A percentile compares a stretch with the other conserved stretches of the same genome.
Evolutionary conservation across 2,797 vertebrate genomes (phyloP).

Genomic region (Eulemur coronatus): DNA sequence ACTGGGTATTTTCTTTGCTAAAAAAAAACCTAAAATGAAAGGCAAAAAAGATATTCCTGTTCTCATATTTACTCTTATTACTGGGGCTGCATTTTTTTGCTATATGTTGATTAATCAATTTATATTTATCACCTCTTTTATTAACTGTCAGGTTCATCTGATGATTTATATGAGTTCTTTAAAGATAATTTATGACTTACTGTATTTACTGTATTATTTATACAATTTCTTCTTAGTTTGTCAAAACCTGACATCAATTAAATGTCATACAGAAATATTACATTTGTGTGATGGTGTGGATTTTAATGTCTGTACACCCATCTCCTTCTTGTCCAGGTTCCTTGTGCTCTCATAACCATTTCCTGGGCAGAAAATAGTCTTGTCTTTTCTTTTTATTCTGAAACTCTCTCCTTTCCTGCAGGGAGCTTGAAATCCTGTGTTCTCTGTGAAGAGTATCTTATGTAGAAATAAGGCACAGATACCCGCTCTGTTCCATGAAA

Average conservation of each 20-base stretch:
- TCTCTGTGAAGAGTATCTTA: neutral
- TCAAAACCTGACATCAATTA: neutral
- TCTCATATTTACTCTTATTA: neutral
- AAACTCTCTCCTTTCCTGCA: neutral
- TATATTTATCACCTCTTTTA: neutral
- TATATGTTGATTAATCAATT: neutral
- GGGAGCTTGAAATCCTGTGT: neutral
- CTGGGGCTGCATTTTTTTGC: neutral
- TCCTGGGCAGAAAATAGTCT: neutral
- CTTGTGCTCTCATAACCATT: no score
- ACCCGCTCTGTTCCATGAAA: neutral
- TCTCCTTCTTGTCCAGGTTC: neutral
- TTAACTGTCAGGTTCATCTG: neutral
- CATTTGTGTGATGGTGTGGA: no score
- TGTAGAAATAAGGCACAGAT: neutral
- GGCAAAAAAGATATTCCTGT: neutral
- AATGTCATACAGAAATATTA: accelerated
- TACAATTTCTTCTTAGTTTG: neutral
- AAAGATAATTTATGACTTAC: neutral
- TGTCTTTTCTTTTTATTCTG: neutral
- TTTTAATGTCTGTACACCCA: no score
- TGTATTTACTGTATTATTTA: neutral
- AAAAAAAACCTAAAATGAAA: neutral
- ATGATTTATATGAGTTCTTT: neutral
- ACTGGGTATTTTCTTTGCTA: neutral